These are phyloP conservation scores for Petrolisthes cinctipes DNA, from an alignment of 2,888 invertebrate genomes.

Conservation along the genomic window DNA sequence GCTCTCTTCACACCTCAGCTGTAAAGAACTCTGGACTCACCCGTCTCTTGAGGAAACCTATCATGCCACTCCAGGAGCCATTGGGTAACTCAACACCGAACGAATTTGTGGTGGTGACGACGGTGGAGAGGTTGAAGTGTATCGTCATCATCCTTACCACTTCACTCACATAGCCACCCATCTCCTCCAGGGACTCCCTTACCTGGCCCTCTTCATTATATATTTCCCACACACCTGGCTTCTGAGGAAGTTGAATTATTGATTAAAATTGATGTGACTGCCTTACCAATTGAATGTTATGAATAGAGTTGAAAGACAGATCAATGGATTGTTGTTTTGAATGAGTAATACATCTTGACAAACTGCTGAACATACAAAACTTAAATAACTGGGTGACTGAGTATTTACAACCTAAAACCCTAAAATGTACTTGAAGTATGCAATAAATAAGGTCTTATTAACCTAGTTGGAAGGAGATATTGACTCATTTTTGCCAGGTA, in stretches of 20 bases:
- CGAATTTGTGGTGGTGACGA: constrained; percentile 33
- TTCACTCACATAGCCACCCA: constrained; percentile 33
- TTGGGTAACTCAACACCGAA: constrained; percentile 34
- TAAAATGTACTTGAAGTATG: too few relatives aligned
- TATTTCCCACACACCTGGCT: constrained; percentile 46
- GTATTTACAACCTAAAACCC: too few relatives aligned
- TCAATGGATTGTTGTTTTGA: too few relatives aligned
- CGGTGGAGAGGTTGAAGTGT: constrained; percentile 41
- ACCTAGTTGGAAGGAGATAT: too few relatives aligned
- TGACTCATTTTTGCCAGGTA: background rate
- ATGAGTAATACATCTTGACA: too few relatives aligned
- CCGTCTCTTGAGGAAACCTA: constrained; percentile 27
- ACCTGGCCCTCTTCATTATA: background rate
- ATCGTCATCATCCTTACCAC: constrained; percentile 25
- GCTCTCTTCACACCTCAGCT: too few relatives aligned
- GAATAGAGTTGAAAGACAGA: too few relatives aligned
- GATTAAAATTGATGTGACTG: too few relatives aligned
- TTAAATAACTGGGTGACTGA: too few relatives aligned
- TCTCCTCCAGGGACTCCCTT: constrained; percentile 15
- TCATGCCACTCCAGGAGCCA: constrained; percentile 55
- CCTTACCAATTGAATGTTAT: too few relatives aligned
- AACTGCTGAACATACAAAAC: too few relatives aligned
- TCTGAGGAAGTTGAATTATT: constrained; percentile 20
- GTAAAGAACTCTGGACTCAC: background rate
- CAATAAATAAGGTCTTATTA: too few relatives aligned